A percentile compares a stretch with the other conserved stretches of the same genome.
Evolutionary conservation across 2,113 vertebrate species (phyloP).

Genomic region (Menura novaehollandiae): DNA sequence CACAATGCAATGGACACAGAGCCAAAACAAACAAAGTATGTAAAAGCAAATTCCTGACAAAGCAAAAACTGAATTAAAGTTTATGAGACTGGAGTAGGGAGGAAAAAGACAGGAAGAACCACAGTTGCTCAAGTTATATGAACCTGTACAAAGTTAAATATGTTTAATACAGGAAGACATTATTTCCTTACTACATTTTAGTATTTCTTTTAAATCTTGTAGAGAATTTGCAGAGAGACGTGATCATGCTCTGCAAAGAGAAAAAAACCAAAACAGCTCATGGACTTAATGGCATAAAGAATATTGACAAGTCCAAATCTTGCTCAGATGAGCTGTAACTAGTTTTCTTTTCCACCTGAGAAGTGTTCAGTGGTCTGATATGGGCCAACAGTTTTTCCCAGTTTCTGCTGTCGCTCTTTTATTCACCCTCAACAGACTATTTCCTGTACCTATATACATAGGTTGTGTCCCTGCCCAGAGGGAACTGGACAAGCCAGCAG

Average conservation of each 20-base stretch:
- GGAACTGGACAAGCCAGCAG: background rate
- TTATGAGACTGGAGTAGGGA: background rate
- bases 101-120: background rate
- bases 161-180: background rate
- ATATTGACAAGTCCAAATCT: background rate
- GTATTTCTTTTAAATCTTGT: background rate
- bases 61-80: slow-evolving; percentile 24
- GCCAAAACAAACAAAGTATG: slow-evolving; percentile 44
- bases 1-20: background rate
- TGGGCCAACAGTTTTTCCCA: background rate
- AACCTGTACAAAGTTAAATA: background rate
- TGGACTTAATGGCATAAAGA: background rate
- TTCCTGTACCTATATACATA: fast-evolving
- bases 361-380: background rate
- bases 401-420: background rate
- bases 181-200: background rate
- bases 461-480: background rate
- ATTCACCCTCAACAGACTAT: background rate
- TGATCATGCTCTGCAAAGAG: background rate
- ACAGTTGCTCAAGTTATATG: background rate
- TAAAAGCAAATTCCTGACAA: slow-evolving; percentile 35
- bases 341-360: background rate
- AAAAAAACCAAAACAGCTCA: background rate
- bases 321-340: background rate
- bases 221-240: background rate